A percentile compares a stretch with the other conserved stretches of the same genome.
These are phyloP conservation scores for Lasioglossum zephyrum DNA, from an alignment of 2,888 invertebrate genomes.

Conservation along the genomic window DNA sequence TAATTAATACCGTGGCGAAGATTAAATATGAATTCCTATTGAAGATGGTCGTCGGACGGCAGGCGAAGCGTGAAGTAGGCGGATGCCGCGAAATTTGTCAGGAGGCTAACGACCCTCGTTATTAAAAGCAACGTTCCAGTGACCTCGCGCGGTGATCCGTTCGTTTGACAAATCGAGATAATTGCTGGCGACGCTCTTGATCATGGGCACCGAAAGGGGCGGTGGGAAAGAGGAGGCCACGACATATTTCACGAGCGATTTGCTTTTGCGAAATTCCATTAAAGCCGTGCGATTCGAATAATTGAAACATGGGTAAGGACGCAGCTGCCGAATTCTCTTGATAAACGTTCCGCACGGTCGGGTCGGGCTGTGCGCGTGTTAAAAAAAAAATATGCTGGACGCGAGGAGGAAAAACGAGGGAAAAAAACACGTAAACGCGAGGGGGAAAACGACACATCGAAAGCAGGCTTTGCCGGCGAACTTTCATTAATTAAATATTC, in stretches of 20 bases:
- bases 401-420: constrained; percentile 1
- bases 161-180: constrained; percentile 81
- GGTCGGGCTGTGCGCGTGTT: neutral
- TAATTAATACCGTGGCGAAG: constrained; percentile 75
- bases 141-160: constrained; percentile 78
- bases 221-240: constrained; percentile 8
- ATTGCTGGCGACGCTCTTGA: constrained; percentile 76
- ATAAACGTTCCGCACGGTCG: constrained; percentile 5
- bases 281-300: constrained; percentile 19
- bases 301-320: constrained; percentile 5
- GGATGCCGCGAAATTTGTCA: constrained; percentile 81
- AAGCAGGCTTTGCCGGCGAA: constrained; percentile 48
- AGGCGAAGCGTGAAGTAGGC: constrained; percentile 74
- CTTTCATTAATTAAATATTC: constrained; percentile 78
- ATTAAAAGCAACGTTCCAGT: constrained; percentile 83
- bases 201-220: constrained; percentile 49
- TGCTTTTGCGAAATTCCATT: constrained; percentile 37
- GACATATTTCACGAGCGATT: constrained; percentile 39
- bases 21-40: constrained; percentile 78
- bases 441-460: constrained; percentile 39
- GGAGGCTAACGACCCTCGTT: constrained; percentile 83
- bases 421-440: constrained; percentile 8
- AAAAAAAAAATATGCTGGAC: neutral
- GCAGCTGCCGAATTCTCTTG: constrained; percentile 19
- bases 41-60: constrained; percentile 57